Evolutionary conservation across 2,113 vertebrate species (phyloP).

Genomic region (Petroica traversi): DNA sequence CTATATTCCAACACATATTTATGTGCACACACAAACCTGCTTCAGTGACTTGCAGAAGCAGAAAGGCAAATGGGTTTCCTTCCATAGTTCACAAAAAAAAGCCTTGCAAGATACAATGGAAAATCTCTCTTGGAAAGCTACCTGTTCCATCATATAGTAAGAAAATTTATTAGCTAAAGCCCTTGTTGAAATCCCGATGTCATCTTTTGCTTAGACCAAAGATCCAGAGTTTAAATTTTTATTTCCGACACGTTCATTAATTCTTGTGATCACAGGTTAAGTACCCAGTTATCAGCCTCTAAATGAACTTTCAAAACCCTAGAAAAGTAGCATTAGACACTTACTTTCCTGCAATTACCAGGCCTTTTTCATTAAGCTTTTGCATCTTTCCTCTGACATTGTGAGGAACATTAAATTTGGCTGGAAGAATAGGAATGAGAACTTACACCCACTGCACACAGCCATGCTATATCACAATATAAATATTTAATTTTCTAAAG

Average conservation of each 20-base stretch:
- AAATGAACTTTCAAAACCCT: not conserved
- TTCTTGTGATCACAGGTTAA: not conserved
- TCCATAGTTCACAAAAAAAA: not conserved
- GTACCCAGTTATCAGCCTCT: not conserved
- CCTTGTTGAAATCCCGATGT: not conserved
- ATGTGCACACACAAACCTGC: not conserved
- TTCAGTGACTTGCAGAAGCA: not conserved
- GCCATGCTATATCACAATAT: not conserved
- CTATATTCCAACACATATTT: accelerated
- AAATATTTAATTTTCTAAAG: not conserved
- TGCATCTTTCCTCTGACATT: not conserved
- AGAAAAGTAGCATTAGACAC: not conserved
- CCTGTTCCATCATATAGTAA: not conserved
- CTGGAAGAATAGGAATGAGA: not conserved
- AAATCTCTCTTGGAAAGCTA: not conserved
- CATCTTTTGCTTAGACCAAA: not conserved
- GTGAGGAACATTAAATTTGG: not conserved
- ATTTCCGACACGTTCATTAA: not conserved
- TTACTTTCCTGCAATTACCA: not conserved
- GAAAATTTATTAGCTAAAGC: not conserved
- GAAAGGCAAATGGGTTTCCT: not conserved
- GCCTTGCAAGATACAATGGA: not conserved
- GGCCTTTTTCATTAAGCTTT: not conserved
- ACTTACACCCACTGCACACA: not conserved
- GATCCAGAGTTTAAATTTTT: not conserved